These are phyloP conservation scores for Hylaeus anthracinus DNA, from an alignment of 1,140 invertebrate genomes.

Conservation along the genomic window DNA sequence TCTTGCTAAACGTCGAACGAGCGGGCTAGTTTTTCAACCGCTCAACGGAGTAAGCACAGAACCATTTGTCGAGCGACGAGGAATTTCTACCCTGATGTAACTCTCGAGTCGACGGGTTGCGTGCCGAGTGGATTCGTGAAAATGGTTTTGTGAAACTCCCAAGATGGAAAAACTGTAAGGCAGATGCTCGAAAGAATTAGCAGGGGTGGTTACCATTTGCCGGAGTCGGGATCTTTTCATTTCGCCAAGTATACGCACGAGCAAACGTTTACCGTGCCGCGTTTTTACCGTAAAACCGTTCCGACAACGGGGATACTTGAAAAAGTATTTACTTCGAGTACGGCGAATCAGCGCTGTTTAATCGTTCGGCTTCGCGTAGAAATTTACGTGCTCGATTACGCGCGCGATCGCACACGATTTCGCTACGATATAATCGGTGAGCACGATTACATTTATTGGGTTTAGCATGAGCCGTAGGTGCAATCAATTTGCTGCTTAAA, in stretches of 20 bases:
- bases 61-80: not conserved
- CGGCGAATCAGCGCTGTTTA: not conserved
- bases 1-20: too few species aligned
- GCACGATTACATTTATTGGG: conserved; percentile 51
- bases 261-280: too few species aligned
- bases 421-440: conserved; percentile 40
- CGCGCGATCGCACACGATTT: conserved; percentile 32
- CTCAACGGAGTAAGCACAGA: not conserved
- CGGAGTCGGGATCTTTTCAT: too few species aligned
- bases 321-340: not conserved
- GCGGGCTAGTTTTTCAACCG: not conserved
- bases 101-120: not conserved
- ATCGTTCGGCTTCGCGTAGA: conserved; percentile 16
- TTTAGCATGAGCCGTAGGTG: conserved; percentile 46
- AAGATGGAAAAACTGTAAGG: not conserved
- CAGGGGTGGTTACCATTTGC: too few species aligned
- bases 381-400: conserved; percentile 43
- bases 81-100: too few species aligned
- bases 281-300: too few species aligned
- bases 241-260: too few species aligned
- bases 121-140: not conserved
- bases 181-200: not conserved
- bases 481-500: conserved; percentile 52
- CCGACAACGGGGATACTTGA: too few species aligned
- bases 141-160: not conserved